These are phyloP conservation scores for Cyclophora punctaria DNA, from an alignment of 2,888 invertebrate genomes.

Conservation along the genomic window DNA sequence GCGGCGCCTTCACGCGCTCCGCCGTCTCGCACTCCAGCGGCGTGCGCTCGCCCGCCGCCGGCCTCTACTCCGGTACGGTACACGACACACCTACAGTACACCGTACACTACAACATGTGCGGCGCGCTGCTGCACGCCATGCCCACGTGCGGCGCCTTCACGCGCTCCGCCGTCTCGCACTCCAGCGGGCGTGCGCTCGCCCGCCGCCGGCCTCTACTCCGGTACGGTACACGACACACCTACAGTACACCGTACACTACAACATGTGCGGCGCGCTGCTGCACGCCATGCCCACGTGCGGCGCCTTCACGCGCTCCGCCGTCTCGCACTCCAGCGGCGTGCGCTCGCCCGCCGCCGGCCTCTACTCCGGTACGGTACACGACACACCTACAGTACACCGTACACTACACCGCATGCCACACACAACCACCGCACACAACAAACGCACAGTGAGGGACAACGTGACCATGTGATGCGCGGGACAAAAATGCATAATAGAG, in stretches of 20 bases:
- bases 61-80: conserved; percentile 85
- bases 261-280: conserved; percentile 89
- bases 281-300: conserved; percentile 90
- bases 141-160: conserved; percentile 92
- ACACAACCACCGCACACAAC: conserved; percentile 86
- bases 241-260: conserved; percentile 86
- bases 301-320: conserved; percentile 92
- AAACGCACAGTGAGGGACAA: conserved; percentile 94
- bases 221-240: conserved; percentile 91
- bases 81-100: conserved; percentile 92
- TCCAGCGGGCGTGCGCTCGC: conserved; percentile 91
- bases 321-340: conserved; percentile 93
- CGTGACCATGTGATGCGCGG: no score
- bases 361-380: conserved; percentile 85
- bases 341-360: conserved; percentile 86
- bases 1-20: conserved; percentile 91
- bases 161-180: conserved; percentile 91
- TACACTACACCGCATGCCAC: conserved; percentile 86
- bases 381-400: conserved; percentile 93
- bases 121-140: conserved; percentile 90
- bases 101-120: conserved; percentile 86
- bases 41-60: conserved; percentile 88
- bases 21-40: conserved; percentile 93
- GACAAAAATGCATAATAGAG: no score
- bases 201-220: conserved; percentile 86